Evolutionary conservation across 2,888 invertebrate species (phyloP).

Genomic region (Chalcosyrphus nemorum): DNA sequence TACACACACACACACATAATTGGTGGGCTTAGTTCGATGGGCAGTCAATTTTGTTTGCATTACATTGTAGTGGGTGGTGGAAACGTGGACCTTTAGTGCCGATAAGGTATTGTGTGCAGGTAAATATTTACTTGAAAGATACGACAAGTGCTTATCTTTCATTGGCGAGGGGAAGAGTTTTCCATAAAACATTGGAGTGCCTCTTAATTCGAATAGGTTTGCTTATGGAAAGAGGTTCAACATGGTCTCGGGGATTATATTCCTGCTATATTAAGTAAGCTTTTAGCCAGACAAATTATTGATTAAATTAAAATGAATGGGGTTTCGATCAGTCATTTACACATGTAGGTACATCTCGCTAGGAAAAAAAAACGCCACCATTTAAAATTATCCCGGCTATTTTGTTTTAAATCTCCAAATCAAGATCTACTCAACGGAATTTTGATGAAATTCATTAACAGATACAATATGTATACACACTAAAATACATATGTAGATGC

Average conservation of each 20-base stretch:
- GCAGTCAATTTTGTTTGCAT: constrained; percentile 53
- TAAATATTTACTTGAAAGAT: constrained; percentile 42
- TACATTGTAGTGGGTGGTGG: constrained; percentile 11
- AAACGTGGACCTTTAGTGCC: not conserved
- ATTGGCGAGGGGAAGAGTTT: constrained; percentile 3
- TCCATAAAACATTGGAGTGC: constrained; percentile 12
- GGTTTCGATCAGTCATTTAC: too few species aligned
- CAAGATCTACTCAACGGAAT: too few species aligned
- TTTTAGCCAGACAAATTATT: too few species aligned
- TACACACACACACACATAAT: too few species aligned
- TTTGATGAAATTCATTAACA: too few species aligned
- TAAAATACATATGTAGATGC: too few species aligned
- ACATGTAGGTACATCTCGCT: too few species aligned
- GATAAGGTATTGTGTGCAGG: constrained; percentile 29
- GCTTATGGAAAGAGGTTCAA: not conserved
- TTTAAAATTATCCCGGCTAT: too few species aligned
- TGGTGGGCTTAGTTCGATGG: constrained; percentile 22
- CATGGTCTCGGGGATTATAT: not conserved
- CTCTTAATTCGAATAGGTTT: not conserved
- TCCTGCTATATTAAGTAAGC: not conserved
- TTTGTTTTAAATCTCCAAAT: too few species aligned
- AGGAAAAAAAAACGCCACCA: too few species aligned
- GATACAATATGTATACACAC: too few species aligned
- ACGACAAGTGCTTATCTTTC: not conserved
- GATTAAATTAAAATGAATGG: too few species aligned